phyloP scores from a whole-genome alignment of 2,113 vertebrate genomes.

The Clupea harengus region DNA sequence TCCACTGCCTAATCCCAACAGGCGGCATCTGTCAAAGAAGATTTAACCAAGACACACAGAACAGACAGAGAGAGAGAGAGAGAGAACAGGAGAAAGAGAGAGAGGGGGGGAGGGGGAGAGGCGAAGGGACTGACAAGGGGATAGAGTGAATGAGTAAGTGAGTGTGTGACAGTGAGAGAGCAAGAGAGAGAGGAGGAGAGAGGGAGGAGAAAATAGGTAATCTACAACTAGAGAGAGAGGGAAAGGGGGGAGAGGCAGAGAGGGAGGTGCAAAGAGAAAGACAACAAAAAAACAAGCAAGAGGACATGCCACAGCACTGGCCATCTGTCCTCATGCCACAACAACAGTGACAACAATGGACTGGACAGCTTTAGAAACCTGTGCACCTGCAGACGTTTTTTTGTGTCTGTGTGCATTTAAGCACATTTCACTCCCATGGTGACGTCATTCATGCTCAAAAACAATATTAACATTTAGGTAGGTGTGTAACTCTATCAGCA shows the following conservation, averaged over 20 bases:
- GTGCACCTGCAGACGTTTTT: too few species aligned
- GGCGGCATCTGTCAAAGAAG: conserved; percentile 45
- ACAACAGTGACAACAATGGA: too few species aligned
- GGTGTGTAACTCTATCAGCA: too few species aligned
- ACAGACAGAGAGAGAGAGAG: background rate
- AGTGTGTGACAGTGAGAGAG: background rate
- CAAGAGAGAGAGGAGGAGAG: background rate
- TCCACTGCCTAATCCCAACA: conserved; percentile 45
- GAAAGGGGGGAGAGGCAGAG: background rate
- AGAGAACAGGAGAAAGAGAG: background rate
- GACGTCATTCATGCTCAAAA: too few species aligned
- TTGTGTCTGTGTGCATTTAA: too few species aligned
- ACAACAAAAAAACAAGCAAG: background rate
- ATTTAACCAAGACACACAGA: conserved; percentile 38
- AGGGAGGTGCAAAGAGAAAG: background rate
- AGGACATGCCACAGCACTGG: background rate
- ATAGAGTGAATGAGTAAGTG: background rate
- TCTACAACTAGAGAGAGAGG: background rate
- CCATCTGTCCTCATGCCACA: too few species aligned
- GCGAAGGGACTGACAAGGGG: background rate
- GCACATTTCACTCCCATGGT: too few species aligned
- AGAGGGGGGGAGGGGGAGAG: background rate
- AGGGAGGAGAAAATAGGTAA: background rate
- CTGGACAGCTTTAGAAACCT: too few species aligned
- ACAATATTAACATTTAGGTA: too few species aligned